These are phyloP conservation scores for Arvicanthis niloticus DNA, from an alignment of 2,113 vertebrate species.

Conservation along the genomic window DNA sequence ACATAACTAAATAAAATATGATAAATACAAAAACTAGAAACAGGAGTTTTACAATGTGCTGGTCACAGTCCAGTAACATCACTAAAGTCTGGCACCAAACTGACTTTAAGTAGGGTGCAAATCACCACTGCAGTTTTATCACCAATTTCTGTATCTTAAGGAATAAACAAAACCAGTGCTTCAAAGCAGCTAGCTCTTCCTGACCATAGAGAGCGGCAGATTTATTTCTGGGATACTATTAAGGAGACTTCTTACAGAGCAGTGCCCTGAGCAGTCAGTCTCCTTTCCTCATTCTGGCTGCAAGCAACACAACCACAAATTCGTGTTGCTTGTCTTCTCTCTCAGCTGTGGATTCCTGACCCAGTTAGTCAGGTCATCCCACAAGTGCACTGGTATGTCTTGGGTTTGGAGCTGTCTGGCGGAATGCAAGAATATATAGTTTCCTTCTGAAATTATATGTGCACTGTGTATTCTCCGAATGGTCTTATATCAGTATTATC, in stretches of 20 bases:
- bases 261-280: background rate
- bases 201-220: background rate
- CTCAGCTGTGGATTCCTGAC: background rate
- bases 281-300: background rate
- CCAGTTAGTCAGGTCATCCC: background rate
- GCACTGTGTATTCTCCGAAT: background rate
- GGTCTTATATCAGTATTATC: background rate
- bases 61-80: background rate
- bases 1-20: background rate
- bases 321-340: background rate
- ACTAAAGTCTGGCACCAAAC: background rate
- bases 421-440: background rate
- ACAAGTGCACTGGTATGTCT: background rate
- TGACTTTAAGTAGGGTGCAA: background rate
- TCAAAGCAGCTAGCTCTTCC: background rate
- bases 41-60: background rate
- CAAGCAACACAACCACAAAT: background rate
- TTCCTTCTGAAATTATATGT: slow-evolving; percentile 3
- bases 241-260: background rate
- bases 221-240: background rate
- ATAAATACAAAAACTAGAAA: background rate
- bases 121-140: background rate
- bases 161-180: background rate
- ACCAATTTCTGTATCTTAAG: background rate
- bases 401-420: background rate